Evolutionary conservation across 2,888 invertebrate species (phyloP), one percentile per base, ranked within the genome.

Genomic region (Epinotia ramella): DNA sequence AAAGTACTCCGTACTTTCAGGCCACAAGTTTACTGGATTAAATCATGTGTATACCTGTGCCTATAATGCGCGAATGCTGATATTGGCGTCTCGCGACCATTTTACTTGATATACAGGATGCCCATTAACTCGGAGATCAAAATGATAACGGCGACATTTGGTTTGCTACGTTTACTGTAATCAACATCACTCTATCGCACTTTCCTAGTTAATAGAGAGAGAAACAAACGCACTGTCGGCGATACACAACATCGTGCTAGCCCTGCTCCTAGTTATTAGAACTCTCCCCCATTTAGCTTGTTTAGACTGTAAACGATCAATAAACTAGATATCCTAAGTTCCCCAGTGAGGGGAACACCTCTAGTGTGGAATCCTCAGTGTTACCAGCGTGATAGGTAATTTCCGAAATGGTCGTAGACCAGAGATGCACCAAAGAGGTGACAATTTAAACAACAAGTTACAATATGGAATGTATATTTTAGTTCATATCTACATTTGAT

Each of bases 391-490:
- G 33, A 44, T 12, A 69, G 64, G 57, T 63, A 24, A 46, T n/a
- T 53, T n/a, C 57, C 11, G 28, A 64, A 64, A 44, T 28, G 69
- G 64, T 33, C 53, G 49, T 65, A 33, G 57, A 65, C 60, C 49
- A 71, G 33, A 62, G 53, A 33, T 76, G 76, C 76, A 76, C 73
- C 69, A 60, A 46, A 53, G 60, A 65, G 69, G 73, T 77, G 77
- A 85, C 84, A 91, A 90, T 91, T 90, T 91, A 93, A 93, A 93
- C 93, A 93, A 93, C 92, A 91, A 80, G 88, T 84, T 92, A 89
- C 90, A 91, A 88, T 94, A 91, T 94, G 94, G 94, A 94, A 94
- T 94, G 94, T 94, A 94, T 94, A 94, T 94, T 94, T 93, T 91
- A 93, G 87, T 91, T 93, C 88, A 89, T 91, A 93, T 92, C 94